Base-by-base conservation (phyloP, 2,797 vertebrate genomes). In the Psittacula derbiana region DNA sequence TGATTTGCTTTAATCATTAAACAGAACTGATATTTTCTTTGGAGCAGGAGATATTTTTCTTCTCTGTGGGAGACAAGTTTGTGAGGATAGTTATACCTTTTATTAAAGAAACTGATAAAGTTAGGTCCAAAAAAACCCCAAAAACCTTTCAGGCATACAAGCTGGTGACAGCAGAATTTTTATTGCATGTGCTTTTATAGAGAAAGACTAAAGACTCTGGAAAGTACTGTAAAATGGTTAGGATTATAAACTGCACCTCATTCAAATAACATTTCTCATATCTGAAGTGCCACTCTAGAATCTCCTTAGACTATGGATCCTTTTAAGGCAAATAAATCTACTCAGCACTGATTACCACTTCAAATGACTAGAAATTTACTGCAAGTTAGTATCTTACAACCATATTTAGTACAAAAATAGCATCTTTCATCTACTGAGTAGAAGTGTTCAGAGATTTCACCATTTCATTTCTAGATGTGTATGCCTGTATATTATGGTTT, bases 31-130 rank as follows among this genome's bases (percentile, higher is more conserved):
- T 92, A 64, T 46, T 88, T 94, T 86, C 40, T 75, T 84, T 58
- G 41, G 12, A 89, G 46, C n/a, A 58, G 50, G 28, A 7, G 43
- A 65, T 94, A 58, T 81, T 88, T 88, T 93, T 75, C 50, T 81
- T 84, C 46, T 79, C 20, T 95, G 43, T 17, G 47, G 20, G 50
- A 86, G 58, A 75, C 41, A 86, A 57, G 52, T 65, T 64, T 81
- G 62, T 81, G 87, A 87, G 79, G 49, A 67, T 12, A 80, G 41
- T 73, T 82, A 75, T 92, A 94, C 73, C n/a, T 95, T 93, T 92
- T 82, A 85, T 93, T 85, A 91, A 91, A 87, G 67, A 85, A 92
- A 61, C 43, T 85, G 90, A 93, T 92, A 38, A 72, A 91, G 87
- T 82, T 92, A 78, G 49, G 70, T 67, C 43, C 40, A 72, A 85